A percentile compares a stretch with the other conserved stretches of the same genome.
phyloP scores from a whole-genome alignment of 2,888 invertebrate species.

The Polia nebulosa region DNA sequence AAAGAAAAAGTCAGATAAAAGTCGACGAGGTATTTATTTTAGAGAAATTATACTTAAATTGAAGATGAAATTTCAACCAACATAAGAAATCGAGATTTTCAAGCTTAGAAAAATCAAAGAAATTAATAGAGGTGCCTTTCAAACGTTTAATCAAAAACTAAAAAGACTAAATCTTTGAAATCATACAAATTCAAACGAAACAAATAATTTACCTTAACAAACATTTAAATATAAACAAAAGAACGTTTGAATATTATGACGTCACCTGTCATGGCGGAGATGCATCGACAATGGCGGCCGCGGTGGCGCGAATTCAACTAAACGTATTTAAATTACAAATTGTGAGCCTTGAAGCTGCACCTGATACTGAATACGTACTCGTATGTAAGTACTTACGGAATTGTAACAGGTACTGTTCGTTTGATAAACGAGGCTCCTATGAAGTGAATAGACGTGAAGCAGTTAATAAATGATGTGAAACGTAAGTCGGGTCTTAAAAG shows the following conservation, averaged over 20 bases:
- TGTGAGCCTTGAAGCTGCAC: conserved; percentile 74
- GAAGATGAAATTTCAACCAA: not conserved
- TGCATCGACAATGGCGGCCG: conserved; percentile 58
- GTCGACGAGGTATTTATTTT: not conserved
- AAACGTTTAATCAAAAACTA: not conserved
- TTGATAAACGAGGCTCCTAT: conserved; percentile 37
- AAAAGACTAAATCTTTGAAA: not conserved
- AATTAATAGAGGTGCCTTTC: not conserved
- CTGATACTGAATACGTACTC: conserved; percentile 59
- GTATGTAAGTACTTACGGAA: conserved; percentile 31
- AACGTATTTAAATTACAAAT: conserved; percentile 82
- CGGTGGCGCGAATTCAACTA: conserved; percentile 68
- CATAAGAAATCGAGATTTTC: not conserved
- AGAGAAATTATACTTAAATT: not conserved
- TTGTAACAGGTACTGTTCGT: conserved; percentile 35
- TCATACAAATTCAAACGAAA: conserved; percentile 15
- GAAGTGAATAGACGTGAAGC: conserved; percentile 13
- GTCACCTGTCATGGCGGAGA: conserved; percentile 56
- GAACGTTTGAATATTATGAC: conserved; percentile 51
- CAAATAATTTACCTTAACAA: conserved; percentile 64
- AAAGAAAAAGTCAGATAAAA: not conserved
- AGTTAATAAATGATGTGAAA: conserved; percentile 18
- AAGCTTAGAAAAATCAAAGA: not conserved
- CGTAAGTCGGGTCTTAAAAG: not conserved
- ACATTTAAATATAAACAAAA: conserved; percentile 52